A percentile compares a stretch with the other conserved stretches of the same genome.
These are phyloP conservation scores for Antitype chi DNA, from an alignment of 2,888 invertebrate genomes.

Conservation along the genomic window DNA sequence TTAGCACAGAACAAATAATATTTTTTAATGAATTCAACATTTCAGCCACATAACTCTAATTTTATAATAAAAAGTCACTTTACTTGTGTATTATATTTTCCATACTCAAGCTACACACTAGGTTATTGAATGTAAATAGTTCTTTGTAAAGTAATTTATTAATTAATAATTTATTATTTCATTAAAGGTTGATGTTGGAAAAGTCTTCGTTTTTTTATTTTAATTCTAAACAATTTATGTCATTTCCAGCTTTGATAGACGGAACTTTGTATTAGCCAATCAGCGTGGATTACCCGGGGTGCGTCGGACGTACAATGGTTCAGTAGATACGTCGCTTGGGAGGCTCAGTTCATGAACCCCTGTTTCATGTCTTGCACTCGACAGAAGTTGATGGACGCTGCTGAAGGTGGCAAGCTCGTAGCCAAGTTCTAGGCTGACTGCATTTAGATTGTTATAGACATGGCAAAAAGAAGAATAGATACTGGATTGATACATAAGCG, in stretches of 20 bases:
- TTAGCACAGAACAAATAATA: constrained; percentile 23
- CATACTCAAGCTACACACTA: constrained; percentile 47
- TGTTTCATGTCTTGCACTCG: too few relatives aligned
- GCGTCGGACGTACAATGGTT: too few relatives aligned
- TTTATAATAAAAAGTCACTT: constrained; percentile 32
- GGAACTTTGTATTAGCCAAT: too few relatives aligned
- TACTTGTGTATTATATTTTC: constrained; percentile 45
- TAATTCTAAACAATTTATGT: background rate
- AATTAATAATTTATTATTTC: constrained; percentile 75
- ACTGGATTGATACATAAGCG: background rate
- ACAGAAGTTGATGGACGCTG: too few relatives aligned
- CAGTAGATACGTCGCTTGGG: too few relatives aligned
- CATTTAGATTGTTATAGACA: too few relatives aligned
- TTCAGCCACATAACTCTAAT: constrained; percentile 27
- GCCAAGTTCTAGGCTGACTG: too few relatives aligned
- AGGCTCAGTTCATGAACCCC: too few relatives aligned
- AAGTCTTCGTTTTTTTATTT: constrained; percentile 61
- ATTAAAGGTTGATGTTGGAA: constrained; percentile 84
- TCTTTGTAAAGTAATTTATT: constrained; percentile 76
- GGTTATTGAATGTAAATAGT: constrained; percentile 67
- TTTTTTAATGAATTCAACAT: constrained; percentile 44
- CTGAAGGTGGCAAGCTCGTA: too few relatives aligned
- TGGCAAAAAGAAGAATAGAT: background rate
- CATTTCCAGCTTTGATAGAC: background rate
- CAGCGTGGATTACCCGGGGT: too few relatives aligned